A percentile compares a stretch with the other conserved stretches of the same genome.
Evolutionary conservation across 2,888 invertebrate species (phyloP).

Genomic region (Oscheius sp.): DNA sequence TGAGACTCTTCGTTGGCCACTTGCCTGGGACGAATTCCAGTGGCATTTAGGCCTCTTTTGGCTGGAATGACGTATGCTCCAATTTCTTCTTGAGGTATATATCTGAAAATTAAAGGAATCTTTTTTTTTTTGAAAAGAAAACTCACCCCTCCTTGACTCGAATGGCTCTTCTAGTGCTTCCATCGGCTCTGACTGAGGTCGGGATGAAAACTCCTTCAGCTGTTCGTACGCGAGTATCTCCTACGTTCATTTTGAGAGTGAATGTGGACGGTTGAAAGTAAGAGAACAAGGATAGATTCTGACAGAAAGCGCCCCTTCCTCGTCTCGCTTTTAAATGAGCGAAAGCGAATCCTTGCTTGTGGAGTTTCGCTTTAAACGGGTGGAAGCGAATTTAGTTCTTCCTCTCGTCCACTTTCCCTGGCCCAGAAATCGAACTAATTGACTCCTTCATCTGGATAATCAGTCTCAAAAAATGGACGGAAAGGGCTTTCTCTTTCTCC

Average conservation of each 20-base stretch:
- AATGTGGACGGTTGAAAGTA: not conserved
- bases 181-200: slow-evolving; percentile 93
- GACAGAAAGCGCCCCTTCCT: too few relatives aligned
- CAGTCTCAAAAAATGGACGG: too few relatives aligned
- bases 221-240: not conserved
- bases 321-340: not conserved
- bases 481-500: too few relatives aligned
- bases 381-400: not conserved
- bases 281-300: not conserved
- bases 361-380: too few relatives aligned
- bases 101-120: slow-evolving; percentile 71
- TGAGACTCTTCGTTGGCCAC: too few relatives aligned
- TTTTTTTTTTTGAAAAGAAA: not conserved
- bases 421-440: not conserved
- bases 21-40: too few relatives aligned
- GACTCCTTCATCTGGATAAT: too few relatives aligned
- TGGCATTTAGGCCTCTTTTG: not conserved
- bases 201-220: slow-evolving; percentile 82
- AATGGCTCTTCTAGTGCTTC: slow-evolving; percentile 94
- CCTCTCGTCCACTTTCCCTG: not conserved
- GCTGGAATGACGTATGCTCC: slow-evolving; percentile 75
- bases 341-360: too few relatives aligned
- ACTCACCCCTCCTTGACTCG: slow-evolving; percentile 86
- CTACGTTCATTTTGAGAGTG: not conserved
- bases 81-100: slow-evolving; percentile 97